Base-by-base conservation (phyloP, 2,888 invertebrate genomes). In the Ichneumon xanthorius region DNA sequence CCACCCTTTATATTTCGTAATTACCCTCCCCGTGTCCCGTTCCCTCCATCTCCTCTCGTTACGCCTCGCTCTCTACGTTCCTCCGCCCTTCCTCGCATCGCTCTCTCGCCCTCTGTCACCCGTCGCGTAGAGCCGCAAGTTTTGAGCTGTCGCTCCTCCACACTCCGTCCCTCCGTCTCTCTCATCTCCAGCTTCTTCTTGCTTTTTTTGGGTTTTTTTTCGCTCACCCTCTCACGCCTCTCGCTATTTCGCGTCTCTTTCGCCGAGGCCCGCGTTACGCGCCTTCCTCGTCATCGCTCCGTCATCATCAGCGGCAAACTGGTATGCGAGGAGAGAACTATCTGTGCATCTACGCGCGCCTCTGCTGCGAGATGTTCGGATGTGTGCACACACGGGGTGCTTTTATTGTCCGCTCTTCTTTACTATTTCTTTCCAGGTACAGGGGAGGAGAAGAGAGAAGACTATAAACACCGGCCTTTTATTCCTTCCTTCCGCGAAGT, bases 1-100 rank as follows among this genome's bases (percentile, higher is more conserved):
- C 92, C 92, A 92, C 91, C 93, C 93, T 93, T 92, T 93, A 93
- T 92, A 92, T 93, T 92, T 92, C 91, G 92, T 93, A 93, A 93
- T 93, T 93, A 93, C 92, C 93, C 92, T 92, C 90, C 88, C 90
- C 90, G 71, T 89, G 90, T 85, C 88, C 87, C 81, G 65, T 80
- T 76, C 75, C 63, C 80, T 72, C 83, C 72, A 53, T 72, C 53
- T 80, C 68, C 80, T 73, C 58, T 50, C 84, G 82, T 80, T 82
- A 80, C 55, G 53, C 79, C 79, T 65, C 61, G 53, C 75, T 65
- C 77, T 58, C 55, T 65, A 73, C 37, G 45, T 70, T 70, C 73
- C 53, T 73, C 50, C 71, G 55, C 16, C 22, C 9, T 55, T 70
- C 80, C 11, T 2, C 68, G 53, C 81, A 78, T 67, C 58, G 63